Base-by-base conservation (phyloP, 2,113 vertebrate genomes). In the Platichthys flesus region DNA sequence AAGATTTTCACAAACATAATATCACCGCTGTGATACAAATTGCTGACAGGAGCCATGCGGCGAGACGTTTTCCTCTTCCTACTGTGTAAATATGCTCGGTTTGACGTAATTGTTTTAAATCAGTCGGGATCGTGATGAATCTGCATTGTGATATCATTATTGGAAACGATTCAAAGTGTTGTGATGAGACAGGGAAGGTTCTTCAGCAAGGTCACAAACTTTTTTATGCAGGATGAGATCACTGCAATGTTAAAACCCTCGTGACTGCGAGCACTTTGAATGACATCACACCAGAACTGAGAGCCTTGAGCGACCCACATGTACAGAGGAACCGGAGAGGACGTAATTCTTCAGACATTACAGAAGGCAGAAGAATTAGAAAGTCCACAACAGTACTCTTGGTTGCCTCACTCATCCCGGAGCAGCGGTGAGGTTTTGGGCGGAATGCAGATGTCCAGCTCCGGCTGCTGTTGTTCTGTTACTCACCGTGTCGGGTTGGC, bases 401-500 rank as follows among this genome's bases (percentile, higher is more conserved):
- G 69, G 74, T 86, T 87, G 81, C 84, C 63, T 87, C 85, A 87
- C 74, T 82, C 78, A 82, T 83, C 55, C 6, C 63, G 24, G 67
- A 82, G 74, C 76, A 61, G 35, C 1, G 9, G 68, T 59, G 68
- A 70, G 42, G 56, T 84, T 85, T 88, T 52, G 10, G 28, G 76
- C 86, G 80, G 79, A 86, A 87, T 82, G 81, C 71, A 73, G 63
- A 79, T 66, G 79, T 83, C 62, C 77, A 51, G 86, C 51, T 58
- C 62, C 71, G 75, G 78, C 82, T 73, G 40, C 76, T 3, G 81
- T 73, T 83, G 78, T 76, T 82, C 75, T 88, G 86, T 88, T 92
- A 86, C 84, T 90, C 87, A 86, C 82, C 78, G 69, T 81, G 79
- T 88, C 73, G 15, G 79, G 73, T 83, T 91, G 89, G 86, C 86